Evolutionary conservation across 2,797 vertebrate genomes (phyloP).

Genomic region (Enoplosus armatus): DNA sequence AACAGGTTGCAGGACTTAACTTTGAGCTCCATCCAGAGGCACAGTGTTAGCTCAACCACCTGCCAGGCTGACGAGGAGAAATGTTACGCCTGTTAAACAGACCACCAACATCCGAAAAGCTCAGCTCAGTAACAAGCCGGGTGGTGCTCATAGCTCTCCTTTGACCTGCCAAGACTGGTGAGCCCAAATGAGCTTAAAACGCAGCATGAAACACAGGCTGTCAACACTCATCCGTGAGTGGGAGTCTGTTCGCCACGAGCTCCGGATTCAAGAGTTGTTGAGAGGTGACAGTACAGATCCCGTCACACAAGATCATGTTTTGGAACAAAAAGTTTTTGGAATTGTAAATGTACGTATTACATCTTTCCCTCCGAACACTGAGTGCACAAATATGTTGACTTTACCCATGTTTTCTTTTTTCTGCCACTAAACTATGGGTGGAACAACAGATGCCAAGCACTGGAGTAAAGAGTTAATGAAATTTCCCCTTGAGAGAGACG

Average conservation of each 20-base stretch:
- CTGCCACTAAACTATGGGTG: slow-evolving; percentile 9
- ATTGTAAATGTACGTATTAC: slow-evolving; percentile 31
- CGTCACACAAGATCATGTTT: slow-evolving; percentile 43
- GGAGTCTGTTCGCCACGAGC: slow-evolving; percentile 50
- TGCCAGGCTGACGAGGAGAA: slow-evolving; percentile 61
- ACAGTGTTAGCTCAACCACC: slow-evolving; percentile 55
- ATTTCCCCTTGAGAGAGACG: slow-evolving; percentile 62
- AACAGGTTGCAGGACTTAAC: slow-evolving; percentile 42
- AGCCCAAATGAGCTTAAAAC: slow-evolving; percentile 74
- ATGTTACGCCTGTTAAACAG: slow-evolving; percentile 69
- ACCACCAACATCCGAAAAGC: slow-evolving; percentile 56
- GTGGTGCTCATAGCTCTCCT: slow-evolving; percentile 58
- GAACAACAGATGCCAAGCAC: slow-evolving; percentile 65
- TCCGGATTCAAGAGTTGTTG: slow-evolving; percentile 43
- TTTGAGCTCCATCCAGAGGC: slow-evolving; percentile 44
- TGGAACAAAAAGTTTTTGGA: slow-evolving; percentile 37
- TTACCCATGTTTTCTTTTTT: slow-evolving; percentile 9
- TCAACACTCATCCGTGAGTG: slow-evolving; percentile 48
- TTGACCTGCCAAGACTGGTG: slow-evolving; percentile 69
- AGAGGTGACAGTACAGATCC: slow-evolving; percentile 61
- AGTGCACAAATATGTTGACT: slow-evolving; percentile 29
- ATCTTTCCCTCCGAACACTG: slow-evolving; percentile 14
- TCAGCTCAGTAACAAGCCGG: slow-evolving; percentile 61
- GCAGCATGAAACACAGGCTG: slow-evolving; percentile 70
- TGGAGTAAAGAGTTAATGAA: slow-evolving; percentile 69